Evolutionary conservation across 2,888 invertebrate species (phyloP).

Genomic region (Pterobdella sp.): DNA sequence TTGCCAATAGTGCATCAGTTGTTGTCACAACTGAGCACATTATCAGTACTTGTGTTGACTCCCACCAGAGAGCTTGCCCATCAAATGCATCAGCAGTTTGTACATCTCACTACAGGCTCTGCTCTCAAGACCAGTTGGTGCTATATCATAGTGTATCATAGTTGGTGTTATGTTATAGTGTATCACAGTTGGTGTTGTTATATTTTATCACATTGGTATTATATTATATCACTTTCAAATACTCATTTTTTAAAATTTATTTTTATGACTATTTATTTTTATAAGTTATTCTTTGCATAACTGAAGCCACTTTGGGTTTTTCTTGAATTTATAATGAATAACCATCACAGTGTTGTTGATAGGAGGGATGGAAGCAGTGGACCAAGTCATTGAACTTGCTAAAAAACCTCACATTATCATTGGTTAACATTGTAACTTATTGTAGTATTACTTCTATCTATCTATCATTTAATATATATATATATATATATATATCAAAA

Average conservation of each 20-base stretch:
- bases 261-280: background rate
- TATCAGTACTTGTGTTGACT: constrained; percentile 62
- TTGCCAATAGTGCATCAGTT: constrained; percentile 77
- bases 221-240: too few species aligned
- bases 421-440: constrained; percentile 52
- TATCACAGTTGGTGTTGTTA: too few species aligned
- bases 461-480: background rate
- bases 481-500: background rate
- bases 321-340: too few species aligned
- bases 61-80: constrained; percentile 95
- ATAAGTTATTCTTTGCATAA: background rate
- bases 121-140: constrained; percentile 72
- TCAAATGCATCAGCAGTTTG: constrained; percentile 96
- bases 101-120: constrained; percentile 77
- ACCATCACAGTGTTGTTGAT: constrained; percentile 81
- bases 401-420: constrained; percentile 95
- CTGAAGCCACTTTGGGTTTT: too few species aligned
- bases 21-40: constrained; percentile 69
- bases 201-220: too few species aligned
- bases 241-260: too few species aligned
- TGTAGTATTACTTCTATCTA: background rate
- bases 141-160: background rate
- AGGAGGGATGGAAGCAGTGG: constrained; percentile 96
- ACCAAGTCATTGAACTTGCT: constrained; percentile 78
- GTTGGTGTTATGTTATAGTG: background rate